These are phyloP conservation scores for Sebastes itinus DNA, from an alignment of 2,797 vertebrate species.

Conservation along the genomic window DNA sequence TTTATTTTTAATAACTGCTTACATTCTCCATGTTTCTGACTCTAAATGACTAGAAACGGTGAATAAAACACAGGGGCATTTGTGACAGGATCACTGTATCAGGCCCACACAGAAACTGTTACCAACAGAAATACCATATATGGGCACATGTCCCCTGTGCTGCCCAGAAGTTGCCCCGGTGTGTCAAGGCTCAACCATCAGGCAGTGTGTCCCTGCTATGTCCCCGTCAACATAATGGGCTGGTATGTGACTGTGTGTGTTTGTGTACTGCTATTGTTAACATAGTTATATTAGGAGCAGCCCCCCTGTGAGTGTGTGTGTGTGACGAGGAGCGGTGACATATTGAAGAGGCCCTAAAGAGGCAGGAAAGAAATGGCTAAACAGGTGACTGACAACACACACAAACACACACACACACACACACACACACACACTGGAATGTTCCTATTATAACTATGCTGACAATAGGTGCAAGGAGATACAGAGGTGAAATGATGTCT, in stretches of 20 bases:
- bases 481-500: conserved; percentile 20
- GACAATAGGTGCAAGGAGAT: conserved; percentile 43
- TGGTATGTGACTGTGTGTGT: conserved; percentile 17
- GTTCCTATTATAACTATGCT: conserved; percentile 49
- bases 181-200: not conserved
- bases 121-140: not conserved
- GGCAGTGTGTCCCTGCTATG: not conserved
- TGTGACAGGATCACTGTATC: not conserved
- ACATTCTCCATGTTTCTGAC: not conserved
- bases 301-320: not conserved
- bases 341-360: conserved; percentile 44
- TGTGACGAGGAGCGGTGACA: conserved; percentile 35
- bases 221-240: conserved; percentile 18
- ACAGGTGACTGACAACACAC: conserved; percentile 43
- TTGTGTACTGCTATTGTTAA: conserved; percentile 38
- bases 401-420: conserved; percentile 7
- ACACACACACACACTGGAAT: conserved; percentile 7
- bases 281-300: conserved; percentile 48
- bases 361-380: conserved; percentile 27
- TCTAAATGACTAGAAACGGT: not conserved
- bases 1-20: not conserved
- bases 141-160: not conserved
- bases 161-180: not conserved
- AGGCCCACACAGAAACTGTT: not conserved
- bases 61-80: not conserved